Evolutionary conservation across 2,888 invertebrate genomes (phyloP).

Genomic region (Lomographa bimaculata): DNA sequence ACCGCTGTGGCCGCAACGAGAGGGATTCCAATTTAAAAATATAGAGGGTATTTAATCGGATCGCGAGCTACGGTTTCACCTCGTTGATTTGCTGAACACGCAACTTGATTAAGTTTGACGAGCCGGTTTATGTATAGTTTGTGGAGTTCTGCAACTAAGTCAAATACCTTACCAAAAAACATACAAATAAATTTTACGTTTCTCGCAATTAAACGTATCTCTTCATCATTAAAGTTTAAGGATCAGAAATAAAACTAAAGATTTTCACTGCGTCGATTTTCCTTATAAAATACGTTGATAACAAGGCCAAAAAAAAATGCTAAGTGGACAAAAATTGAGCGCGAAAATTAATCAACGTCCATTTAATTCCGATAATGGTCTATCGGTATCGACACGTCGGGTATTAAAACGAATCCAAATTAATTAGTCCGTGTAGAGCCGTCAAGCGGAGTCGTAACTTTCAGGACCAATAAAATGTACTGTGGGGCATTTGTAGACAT

Average conservation of each 20-base stretch:
- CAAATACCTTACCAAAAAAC: no score
- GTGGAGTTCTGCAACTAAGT: conserved; percentile 22
- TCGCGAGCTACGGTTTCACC: conserved; percentile 33
- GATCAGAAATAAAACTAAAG: conserved; percentile 2
- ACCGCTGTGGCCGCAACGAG: conserved; percentile 44
- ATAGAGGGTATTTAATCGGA: conserved; percentile 42
- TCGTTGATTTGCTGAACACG: conserved; percentile 32
- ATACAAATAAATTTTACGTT: conserved; percentile 4
- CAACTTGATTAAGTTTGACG: conserved; percentile 35
- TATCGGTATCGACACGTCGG: conserved; percentile 36
- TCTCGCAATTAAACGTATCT: conserved; percentile 6
- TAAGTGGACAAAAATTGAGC: conserved; percentile 40
- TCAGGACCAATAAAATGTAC: conserved; percentile 35
- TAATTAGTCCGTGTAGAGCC: conserved; percentile 59
- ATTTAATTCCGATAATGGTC: conserved; percentile 38
- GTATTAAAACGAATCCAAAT: conserved; percentile 53
- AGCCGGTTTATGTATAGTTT: conserved; percentile 32
- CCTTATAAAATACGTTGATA: conserved; percentile 26
- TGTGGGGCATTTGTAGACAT: no score
- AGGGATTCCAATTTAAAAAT: conserved; percentile 44
- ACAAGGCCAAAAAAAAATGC: conserved; percentile 34
- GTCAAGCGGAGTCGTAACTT: conserved; percentile 56
- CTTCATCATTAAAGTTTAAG: conserved; percentile 2
- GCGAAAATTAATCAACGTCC: conserved; percentile 33
- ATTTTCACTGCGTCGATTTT: conserved; percentile 18